Base-by-base conservation (phyloP, 2,113 vertebrate genomes). In the Carassius auratus region DNA sequence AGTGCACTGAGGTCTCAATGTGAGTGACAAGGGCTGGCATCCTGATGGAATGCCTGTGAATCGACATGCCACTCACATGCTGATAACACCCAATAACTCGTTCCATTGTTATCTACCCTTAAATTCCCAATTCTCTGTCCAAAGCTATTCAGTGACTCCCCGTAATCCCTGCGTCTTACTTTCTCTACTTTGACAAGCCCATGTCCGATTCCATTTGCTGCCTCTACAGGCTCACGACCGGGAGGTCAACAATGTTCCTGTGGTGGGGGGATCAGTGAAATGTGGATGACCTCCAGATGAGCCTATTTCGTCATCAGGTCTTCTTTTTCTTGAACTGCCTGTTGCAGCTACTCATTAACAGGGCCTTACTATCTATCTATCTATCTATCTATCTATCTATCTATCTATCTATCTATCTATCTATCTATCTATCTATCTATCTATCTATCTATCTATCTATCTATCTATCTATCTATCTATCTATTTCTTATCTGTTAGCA, bases 51-150 rank as follows among this genome's bases (percentile, higher is more conserved):
- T 62, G 86, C 36, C 76, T 81, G 84, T 80, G 82, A 86, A 88
- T 87, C 86, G 55, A 86, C 84, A 89, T 83, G 88, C 77, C 89
- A 87, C 82, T 88, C 85, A 86, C 81, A 78, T 55, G 14, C 71
- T 19, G 90, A 90, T 91, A 91, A 91, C 85, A 89, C 86, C 81
- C 84, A 87, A 90, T 89, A 90, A 88, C 88, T 84, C 76, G 57
- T 71, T 87, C 88, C 80, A 86, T 90, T 92, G 88, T 91, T 91
- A 91, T 90, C 91, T 85, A 75, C 68, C 76, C 86, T 89, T 90
- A 91, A 91, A 91, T 90, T 90, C 89, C 78, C 89, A 80, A 55
- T 75, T 87, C 80, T 81, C 64, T 77, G 89, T 87, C 86, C 85
- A 76, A 83, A 89, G 86, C 84, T 78, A 86, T 90, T 90, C 86